phyloP scores from a whole-genome alignment of 2,888 invertebrate species.

The Odontocerum albicorne region DNA sequence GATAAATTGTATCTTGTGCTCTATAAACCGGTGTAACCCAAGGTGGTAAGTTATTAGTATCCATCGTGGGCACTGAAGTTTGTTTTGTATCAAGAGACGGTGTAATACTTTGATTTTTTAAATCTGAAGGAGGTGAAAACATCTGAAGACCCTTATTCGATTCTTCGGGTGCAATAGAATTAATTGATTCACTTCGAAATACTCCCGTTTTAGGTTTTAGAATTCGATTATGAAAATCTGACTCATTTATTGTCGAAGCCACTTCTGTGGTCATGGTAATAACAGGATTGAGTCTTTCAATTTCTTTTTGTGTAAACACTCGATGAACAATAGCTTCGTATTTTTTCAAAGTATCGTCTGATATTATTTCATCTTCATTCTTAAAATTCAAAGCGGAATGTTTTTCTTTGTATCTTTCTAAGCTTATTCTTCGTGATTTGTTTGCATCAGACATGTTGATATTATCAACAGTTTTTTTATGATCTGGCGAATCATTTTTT shows the following conservation, averaged over 20 bases:
- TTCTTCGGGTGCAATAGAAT: too few relatives aligned
- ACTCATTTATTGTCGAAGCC: too few relatives aligned
- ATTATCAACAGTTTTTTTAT: conserved; percentile 5
- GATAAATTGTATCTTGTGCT: conserved; percentile 3
- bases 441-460: conserved; percentile 35
- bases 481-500: background rate
- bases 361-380: background rate
- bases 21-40: conserved; percentile 17
- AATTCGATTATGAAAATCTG: too few relatives aligned
- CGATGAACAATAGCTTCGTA: conserved; percentile 41
- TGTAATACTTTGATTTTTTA: too few relatives aligned
- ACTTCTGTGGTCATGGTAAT: conserved; percentile 42
- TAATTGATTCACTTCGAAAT: too few relatives aligned
- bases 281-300: conserved; percentile 51
- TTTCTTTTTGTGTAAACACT: conserved; percentile 55
- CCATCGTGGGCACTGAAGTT: too few relatives aligned
- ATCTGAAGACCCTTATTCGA: too few relatives aligned
- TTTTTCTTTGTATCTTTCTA: conserved; percentile 55
- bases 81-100: too few relatives aligned
- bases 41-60: conserved; percentile 3
- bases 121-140: too few relatives aligned
- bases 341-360: conserved; percentile 13
- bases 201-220: too few relatives aligned
- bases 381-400: conserved; percentile 22
- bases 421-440: conserved; percentile 52